Evolutionary conservation across 2,797 vertebrate species (phyloP), one percentile per base, ranked within the genome.

Genomic region (Acrossocheilus fasciatus): DNA sequence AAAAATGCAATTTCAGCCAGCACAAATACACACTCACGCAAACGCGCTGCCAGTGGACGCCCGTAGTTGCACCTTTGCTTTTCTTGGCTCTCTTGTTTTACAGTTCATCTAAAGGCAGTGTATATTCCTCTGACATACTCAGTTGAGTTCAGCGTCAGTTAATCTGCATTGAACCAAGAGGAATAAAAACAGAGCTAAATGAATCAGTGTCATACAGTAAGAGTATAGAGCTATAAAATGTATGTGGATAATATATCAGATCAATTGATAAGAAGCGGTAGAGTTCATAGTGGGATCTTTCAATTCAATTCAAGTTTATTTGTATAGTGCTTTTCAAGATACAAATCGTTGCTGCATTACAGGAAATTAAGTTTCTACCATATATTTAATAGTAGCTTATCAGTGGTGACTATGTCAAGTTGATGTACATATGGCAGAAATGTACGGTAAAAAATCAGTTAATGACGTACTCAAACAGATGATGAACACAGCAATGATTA

Each of bases 1-100:
- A 30, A 66, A 90, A 90, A 90, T 88, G 88, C 88, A 90, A 90
- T 90, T 89, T 73, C 76, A 85, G 73, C 87, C 83, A 83, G 87
- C 83, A 83, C 88, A 87, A 75, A 72, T 39, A 59, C 75, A 77
- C 62, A 50, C 70, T 81, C 74, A 72, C 75, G 59, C 57, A 76
- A 54, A 73, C 57, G n/a, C 30, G 0, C 82, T 62, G 30, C 34
- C 72, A 86, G 80, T 52, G 75, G 74, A 45, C 36, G 30, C 84
- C 74, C 4, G 20, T 81, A 68, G 69, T 83, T 77, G 36, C 81
- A 43, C 74, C 57, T 82, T 64, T 50, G 66, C 39, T 82, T 74
- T 82, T 73, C 87, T 85, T 75, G 23, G 68, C 73, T 34, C 15
- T 83, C 79, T 74, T 72, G 17, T 84, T 87, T 85, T 79, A 50